A percentile compares a stretch with the other conserved stretches of the same genome.
These are phyloP conservation scores for mouse (Mus musculus) DNA, from an alignment of 2,113 vertebrate genomes.

Conservation along the genomic window DNA sequence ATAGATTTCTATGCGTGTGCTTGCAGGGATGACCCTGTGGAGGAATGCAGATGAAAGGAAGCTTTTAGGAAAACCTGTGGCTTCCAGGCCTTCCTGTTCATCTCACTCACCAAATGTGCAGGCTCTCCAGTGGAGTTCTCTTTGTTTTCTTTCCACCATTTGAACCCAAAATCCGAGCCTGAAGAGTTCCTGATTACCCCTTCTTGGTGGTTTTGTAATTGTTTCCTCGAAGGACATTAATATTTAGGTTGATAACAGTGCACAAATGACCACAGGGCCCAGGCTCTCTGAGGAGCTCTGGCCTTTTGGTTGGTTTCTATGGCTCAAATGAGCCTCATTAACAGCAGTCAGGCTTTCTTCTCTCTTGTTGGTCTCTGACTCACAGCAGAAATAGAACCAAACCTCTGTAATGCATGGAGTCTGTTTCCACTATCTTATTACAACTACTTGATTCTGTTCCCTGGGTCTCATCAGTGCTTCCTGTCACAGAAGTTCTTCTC, in stretches of 20 bases:
- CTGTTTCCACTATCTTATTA: background rate
- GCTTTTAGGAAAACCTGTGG: background rate
- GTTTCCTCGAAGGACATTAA: background rate
- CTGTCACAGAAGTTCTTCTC: background rate
- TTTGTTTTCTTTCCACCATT: background rate
- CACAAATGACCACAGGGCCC: background rate
- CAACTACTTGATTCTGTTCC: background rate
- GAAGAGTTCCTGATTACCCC: background rate
- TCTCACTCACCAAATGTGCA: background rate
- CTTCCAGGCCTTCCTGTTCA: background rate
- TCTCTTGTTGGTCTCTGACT: background rate
- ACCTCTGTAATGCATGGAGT: background rate
- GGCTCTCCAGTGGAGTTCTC: background rate
- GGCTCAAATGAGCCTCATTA: slow-evolving; percentile 35
- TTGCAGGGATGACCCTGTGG: background rate
- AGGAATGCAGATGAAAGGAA: background rate
- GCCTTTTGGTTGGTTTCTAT: slow-evolving; percentile 6
- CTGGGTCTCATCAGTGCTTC: background rate
- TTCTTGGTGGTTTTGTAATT: background rate
- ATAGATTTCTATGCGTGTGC: background rate
- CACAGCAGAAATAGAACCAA: background rate
- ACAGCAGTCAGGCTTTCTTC: background rate
- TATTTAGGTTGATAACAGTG: background rate
- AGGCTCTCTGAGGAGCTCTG: background rate
- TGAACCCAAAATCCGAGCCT: background rate